phyloP scores from a whole-genome alignment of 2,888 invertebrate species.

The Leptura quadrifasciata region DNA sequence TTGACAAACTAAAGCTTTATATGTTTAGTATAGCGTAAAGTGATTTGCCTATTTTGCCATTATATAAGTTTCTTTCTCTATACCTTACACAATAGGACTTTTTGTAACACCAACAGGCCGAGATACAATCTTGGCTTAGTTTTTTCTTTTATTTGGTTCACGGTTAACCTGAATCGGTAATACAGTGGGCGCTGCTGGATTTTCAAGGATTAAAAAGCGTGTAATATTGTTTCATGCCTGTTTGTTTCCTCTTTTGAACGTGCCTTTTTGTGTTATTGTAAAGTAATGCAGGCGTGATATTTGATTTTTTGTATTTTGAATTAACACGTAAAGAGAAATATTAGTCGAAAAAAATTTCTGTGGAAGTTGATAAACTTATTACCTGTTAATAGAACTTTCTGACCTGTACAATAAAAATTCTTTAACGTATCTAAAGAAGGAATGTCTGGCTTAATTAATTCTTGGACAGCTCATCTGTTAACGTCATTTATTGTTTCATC shows the following conservation, averaged over 20 bases:
- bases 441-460: neutral
- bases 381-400: neutral
- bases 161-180: slow-evolving; percentile 56
- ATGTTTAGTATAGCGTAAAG: slow-evolving; percentile 64
- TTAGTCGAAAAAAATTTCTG: slow-evolving; percentile 1
- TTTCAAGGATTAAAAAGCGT: slow-evolving; percentile 66
- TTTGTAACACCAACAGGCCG: slow-evolving; percentile 53
- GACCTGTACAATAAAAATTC: neutral
- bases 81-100: slow-evolving; percentile 48
- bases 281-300: slow-evolving; percentile 38
- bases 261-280: slow-evolving; percentile 49
- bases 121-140: slow-evolving; percentile 57
- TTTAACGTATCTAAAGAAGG: neutral
- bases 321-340: slow-evolving; percentile 22
- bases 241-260: slow-evolving; percentile 62
- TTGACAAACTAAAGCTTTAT: slow-evolving; percentile 55
- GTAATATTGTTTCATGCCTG: slow-evolving; percentile 69
- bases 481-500: too few relatives aligned
- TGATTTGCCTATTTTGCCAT: slow-evolving; percentile 66
- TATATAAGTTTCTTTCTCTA: slow-evolving; percentile 58
- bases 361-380: slow-evolving; percentile 22
- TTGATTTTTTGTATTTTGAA: slow-evolving; percentile 36
- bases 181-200: slow-evolving; percentile 43
- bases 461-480: too few relatives aligned
- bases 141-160: slow-evolving; percentile 54